These are phyloP conservation scores for Orcinus orca DNA, from an alignment of 2,113 vertebrate genomes.

Conservation along the genomic window DNA sequence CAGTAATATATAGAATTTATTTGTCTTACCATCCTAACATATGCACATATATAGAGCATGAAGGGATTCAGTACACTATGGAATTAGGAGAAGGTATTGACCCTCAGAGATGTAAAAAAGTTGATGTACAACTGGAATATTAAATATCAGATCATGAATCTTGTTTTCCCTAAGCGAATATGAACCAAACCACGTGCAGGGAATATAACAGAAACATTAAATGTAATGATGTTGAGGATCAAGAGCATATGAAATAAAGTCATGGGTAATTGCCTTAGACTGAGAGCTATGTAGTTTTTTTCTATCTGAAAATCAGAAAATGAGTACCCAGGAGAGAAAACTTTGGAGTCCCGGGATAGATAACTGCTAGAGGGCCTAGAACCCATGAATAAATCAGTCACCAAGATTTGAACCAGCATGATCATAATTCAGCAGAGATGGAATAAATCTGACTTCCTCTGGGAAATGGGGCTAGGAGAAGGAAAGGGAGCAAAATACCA, in stretches of 20 bases:
- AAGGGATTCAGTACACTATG: neutral
- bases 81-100: neutral
- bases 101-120: neutral
- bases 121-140: constrained; percentile 16
- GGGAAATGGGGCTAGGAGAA: neutral
- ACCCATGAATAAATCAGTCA: neutral
- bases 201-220: constrained; percentile 31
- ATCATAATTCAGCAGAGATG: neutral
- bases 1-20: neutral
- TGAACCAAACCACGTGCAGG: constrained; percentile 11
- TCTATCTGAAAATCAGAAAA: neutral
- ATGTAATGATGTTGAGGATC: neutral
- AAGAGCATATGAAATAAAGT: neutral
- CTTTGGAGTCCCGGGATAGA: neutral
- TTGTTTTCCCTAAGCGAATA: constrained; percentile 22
- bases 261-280: neutral
- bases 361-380: neutral
- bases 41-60: neutral
- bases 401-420: neutral
- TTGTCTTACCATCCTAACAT: neutral
- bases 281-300: neutral
- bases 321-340: neutral
- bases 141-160: constrained; percentile 27
- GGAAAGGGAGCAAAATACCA: neutral
- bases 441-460: neutral